Base-by-base conservation (phyloP, 2,888 invertebrate species). In the Drosophila picticornis region DNA sequence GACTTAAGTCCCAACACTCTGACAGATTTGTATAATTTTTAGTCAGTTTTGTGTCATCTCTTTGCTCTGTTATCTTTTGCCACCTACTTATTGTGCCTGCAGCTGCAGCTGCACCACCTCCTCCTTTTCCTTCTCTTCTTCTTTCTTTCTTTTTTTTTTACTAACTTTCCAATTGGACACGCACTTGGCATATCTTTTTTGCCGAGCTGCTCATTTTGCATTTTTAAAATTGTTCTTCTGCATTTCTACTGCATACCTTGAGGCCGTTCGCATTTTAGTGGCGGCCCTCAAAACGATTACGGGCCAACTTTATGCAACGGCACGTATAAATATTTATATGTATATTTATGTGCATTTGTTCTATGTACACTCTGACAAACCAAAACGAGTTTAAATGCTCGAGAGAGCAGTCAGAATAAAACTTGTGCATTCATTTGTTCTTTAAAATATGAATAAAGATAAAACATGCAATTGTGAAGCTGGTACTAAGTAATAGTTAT, bases 201-300 rank as follows among this genome's bases (percentile, higher is more conserved):
- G 25, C 36, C 62, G 53, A 51, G 53, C 51, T 71, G 64, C 52
- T 64, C 64, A 57, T 50, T 71, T 71, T 62, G 48, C 70, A 46
- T 55, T 57, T 59, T 38, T 36, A 9, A 10, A 10, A 50, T 50
- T 27, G n/a, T 31, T 53, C 34, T 25, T 27, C 6, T 32, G 32
- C 32, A 22, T 53, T 56, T 40, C 59, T 50, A 27, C 55, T 55
- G 55, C 36, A 75, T 66, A 58, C 70, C 62, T 66, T 53, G 32
- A 57, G 79, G 68, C 78, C 31, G 34, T 64, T 40, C 61, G 58
- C 69, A 48, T 79, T 75, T 75, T 75, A 77, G 79, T 77, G 63
- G 56, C 31, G 50, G 25, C n/a, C 36, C 40, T 36, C 22, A n/a
- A 11, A 5, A 34, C 53, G 36, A 11, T 38, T 56, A n/a, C 51